Evolutionary conservation across 1,140 invertebrate genomes (phyloP), one percentile per base, ranked within the genome.

Genomic region (Pteromalus puparum): DNA sequence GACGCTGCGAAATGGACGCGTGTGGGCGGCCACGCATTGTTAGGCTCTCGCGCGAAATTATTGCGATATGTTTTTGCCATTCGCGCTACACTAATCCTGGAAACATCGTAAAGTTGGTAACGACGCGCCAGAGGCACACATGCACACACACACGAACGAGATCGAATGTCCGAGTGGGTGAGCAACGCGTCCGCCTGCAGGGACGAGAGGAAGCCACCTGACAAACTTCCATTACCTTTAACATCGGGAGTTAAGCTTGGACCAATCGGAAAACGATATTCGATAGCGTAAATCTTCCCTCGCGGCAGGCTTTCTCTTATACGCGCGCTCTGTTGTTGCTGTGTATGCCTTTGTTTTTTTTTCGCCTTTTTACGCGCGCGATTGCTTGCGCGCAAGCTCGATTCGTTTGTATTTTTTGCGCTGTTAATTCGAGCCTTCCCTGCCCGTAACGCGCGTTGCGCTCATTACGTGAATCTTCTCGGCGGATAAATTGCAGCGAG

Each of bases 191-290:
- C 61, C 61, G 73, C 79, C 38, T 21, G 18, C n/a, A 76, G 67
- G 26, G 53, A 61, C 48, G 53, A 61, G 53, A 34, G 30, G 67
- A 38, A 42, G 73, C 86, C 84, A 87, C 83, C 87, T 82, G 88
- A 86, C 86, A 87, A 89, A 88, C 88, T 88, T 87, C 86, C 87
- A 88, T 90, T 90, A 91, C 85, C 87, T 85, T 88, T 87, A 75
- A 87, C 87, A 86, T 87, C 82, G 87, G 67, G 83, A 87, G 88
- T 88, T 89, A 87, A 89, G 85, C 86, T 80, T 83, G 87, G 85
- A 85, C 84, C 88, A 89, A 90, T 90, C 88, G 90, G 86, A 89
- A 90, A 90, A 90, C 90, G 88, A 90, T 90, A 90, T 90, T 88
- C 89, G 87, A 90, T 90, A 90, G 89, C 86, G 86, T 90, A 89